Percentiles rank a stretch among this genome's conserved stretches.
These are phyloP conservation scores for Procambarus clarkii DNA, from an alignment of 1,140 invertebrate genomes.

Conservation along the genomic window DNA sequence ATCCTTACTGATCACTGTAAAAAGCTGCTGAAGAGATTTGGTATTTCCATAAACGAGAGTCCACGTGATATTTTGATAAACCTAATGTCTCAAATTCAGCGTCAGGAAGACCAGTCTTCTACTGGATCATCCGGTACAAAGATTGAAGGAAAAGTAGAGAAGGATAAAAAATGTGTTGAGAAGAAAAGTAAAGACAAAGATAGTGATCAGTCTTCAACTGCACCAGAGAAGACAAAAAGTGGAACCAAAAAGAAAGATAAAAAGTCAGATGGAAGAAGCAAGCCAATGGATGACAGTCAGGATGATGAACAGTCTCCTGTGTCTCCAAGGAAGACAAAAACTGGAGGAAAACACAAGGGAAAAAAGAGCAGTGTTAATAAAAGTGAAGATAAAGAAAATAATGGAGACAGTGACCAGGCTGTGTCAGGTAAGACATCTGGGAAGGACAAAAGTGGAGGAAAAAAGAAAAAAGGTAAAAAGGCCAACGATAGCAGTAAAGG, in stretches of 20 bases:
- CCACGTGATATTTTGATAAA: slow-evolving; percentile 41
- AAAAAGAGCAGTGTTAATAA: background rate
- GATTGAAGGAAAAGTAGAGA: background rate
- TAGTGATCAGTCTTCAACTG: background rate
- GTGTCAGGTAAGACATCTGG: too few species aligned
- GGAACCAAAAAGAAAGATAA: background rate
- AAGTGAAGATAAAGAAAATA: too few species aligned
- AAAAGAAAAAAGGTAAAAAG: background rate
- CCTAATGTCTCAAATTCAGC: background rate
- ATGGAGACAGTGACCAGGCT: too few species aligned
- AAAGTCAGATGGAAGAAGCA: background rate
- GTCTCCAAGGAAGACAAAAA: background rate
- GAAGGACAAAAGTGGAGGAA: background rate
- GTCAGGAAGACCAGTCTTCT: background rate
- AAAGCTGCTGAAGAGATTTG: background rate
- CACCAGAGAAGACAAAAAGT: background rate
- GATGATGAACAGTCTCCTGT: background rate
- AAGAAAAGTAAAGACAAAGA: background rate
- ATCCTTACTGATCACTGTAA: slow-evolving; percentile 21
- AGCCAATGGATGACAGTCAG: background rate
- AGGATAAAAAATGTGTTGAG: too few species aligned
- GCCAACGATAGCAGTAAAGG: background rate
- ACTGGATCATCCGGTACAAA: background rate
- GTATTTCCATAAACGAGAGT: slow-evolving; percentile 37
- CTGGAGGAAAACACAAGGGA: background rate